Base-by-base conservation (phyloP, 2,797 vertebrate species). In the Cyprinodon diabolis region DNA sequence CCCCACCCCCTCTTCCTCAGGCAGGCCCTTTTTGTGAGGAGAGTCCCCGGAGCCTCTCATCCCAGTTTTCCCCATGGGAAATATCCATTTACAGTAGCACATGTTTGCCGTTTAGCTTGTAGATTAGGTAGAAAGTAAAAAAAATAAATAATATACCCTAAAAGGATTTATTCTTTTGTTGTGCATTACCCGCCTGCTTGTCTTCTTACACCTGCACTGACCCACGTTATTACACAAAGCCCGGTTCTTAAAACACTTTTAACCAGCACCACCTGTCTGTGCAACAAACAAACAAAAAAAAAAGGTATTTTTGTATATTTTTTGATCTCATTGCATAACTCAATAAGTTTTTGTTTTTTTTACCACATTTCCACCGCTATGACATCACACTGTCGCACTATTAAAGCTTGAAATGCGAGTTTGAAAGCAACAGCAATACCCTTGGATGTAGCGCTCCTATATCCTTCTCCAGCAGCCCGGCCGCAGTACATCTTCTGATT, bases 51-150 rank as follows among this genome's bases (percentile, higher is more conserved):
- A 87, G 87, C 81, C 87, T 93, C 89, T 87, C 84, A 84, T 71
- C 86, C 86, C 87, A 75, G 88, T 94, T 91, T 95, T 94, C 93
- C 93, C 92, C 82, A 92, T 94, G 93, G 93, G 94, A 95, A 95
- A 89, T 89, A 85, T 90, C 74, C 80, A 83, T 91, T 86, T 87
- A 89, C 81, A 69, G 85, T 91, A 89, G 88, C 89, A 91, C 86
- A 89, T 77, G 88, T 89, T 90, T 86, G 88, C 87, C 87, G 84
- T 89, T 87, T 87, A 88, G 90, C 83, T 72, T 1, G 54, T 91
- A 90, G 86, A 84, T 78, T 74, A 89, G 85, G 77, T 43, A 84
- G 17, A 54, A 5, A 51, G 89, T 89, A 78, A 83, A 84, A 84
- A 72, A 85, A 30, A 30, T 74, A 83, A 79, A 3, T 30, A 82